Evolutionary conservation across 1,140 invertebrate species (phyloP), one percentile per base, ranked within the genome.

Genomic region (Cotesia glomerata): DNA sequence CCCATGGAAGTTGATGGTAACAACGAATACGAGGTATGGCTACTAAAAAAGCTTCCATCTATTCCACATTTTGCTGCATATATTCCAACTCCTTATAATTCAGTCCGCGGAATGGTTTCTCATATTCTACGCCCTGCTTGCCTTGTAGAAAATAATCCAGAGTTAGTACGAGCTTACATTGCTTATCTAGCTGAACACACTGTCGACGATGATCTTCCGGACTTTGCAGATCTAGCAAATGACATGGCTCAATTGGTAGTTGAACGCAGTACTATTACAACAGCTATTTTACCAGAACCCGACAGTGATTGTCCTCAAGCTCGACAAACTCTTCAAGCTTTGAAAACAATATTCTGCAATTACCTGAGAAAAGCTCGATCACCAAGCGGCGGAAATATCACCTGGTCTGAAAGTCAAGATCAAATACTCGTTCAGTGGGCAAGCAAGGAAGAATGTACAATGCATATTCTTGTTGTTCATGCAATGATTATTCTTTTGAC

Each of bases 401-500:
- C 88, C 8, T 93, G 92, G 90, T 90, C 90, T 5, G 91, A 93
- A 69, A 91, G 89, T 74, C 92, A 93, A 69, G 91, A 93, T 77
- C 88, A 92, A 68, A 88, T 94, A 26, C 83, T 94, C 18, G 91
- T 99, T 4, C 92, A 95, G 75, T 98, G 97, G 93, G 88, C 90
- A n/a, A 91, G 90, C 54, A 95, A 95, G 0, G 91, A 95, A 68
- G 91, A 94, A 76, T 93, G 94, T 52, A 94, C 93, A 0, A 89
- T 98, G 84, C 94, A 97, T 80, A 93, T 97, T 71, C 86, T 97
- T 4, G 92, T 98, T 0, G 95, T 98, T 36, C 96, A 98, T 81
- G 95, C 97, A 1, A 95, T 97, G 85, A 93, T 98, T n/a, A 97
- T 98, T 77, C 86, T 98, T 0, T 84, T 98, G 0, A 97, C 95